Evolutionary conservation across 2,797 vertebrate genomes (phyloP), one percentile per base, ranked within the genome.

Genomic region (Craterocephalus amniculus): DNA sequence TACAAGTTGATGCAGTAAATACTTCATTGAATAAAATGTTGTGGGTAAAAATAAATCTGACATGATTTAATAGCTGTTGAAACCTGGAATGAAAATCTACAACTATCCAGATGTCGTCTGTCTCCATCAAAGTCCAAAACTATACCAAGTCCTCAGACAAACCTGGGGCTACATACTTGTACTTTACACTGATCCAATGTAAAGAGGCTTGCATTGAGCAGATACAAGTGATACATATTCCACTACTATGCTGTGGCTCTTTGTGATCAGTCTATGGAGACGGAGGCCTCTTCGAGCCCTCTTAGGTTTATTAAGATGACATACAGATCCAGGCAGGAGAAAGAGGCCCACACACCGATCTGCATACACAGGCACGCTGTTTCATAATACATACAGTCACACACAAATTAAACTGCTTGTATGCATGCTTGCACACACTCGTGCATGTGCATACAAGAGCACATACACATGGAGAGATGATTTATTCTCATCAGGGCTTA

Each of bases 171-270:
- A 86, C 62, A 82, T 70, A 83, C 68, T 65, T 72, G 38, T 70
- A 84, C 73, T 88, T 85, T 86, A 88, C 85, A 88, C 78, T 24
- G 63, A 83, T 81, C 66, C 66, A 83, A 89, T 83, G 78, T 84
- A 85, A 79, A 89, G 79, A 81, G 64, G 83, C 65, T 86, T 87
- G 79, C 81, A 85, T 76, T 82, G 54, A 79, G 66, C 65, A 74
- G 80, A 72, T 75, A 81, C 62, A 85, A 85, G 48, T 61, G 80
- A 80, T 60, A 83, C 65, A 83, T 78, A 83, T 70, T 76, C 60
- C 72, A 76, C 69, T 63, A 58, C 72, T 70, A 84, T 51, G 72
- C 71, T 80, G 83, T 76, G 86, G 78, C 71, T 75, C 57, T 71
- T 22, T 52, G 72, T 80, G 70, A 75, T 82, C 76, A 63, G 29